These are phyloP conservation scores for Lysiphlebus fabarum DNA, from an alignment of 1,140 invertebrate species.

Conservation along the genomic window DNA sequence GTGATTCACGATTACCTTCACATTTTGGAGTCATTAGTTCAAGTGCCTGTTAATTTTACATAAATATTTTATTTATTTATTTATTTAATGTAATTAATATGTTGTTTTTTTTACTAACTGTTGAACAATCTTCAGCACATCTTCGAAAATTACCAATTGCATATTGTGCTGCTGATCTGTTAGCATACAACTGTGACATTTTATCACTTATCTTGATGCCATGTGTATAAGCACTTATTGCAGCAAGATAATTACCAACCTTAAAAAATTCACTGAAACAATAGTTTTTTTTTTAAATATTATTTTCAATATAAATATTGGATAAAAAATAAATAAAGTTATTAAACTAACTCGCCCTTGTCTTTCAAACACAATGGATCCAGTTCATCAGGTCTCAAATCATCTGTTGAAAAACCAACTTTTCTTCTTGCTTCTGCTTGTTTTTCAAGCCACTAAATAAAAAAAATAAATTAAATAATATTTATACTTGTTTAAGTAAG, in stretches of 20 bases:
- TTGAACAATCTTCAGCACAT: constrained; percentile 64
- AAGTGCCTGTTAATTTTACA: constrained; percentile 58
- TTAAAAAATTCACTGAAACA: constrained; percentile 66
- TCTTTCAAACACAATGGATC: constrained; percentile 79
- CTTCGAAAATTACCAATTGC: constrained; percentile 70
- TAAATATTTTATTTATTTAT: constrained; percentile 51
- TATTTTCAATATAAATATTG: constrained; percentile 13
- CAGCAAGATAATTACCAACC: constrained; percentile 71
- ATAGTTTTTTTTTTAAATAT: background rate
- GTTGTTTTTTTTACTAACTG: constrained; percentile 42
- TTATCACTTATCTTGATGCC: constrained; percentile 73
- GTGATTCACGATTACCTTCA: constrained; percentile 65
- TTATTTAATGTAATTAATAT: constrained; percentile 27
- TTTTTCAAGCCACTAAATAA: constrained; percentile 70
- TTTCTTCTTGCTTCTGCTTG: constrained; percentile 70
- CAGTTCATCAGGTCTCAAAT: constrained; percentile 76
- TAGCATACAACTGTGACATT: constrained; percentile 71
- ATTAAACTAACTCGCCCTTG: constrained; percentile 71
- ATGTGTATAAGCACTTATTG: constrained; percentile 76
- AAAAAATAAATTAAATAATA: constrained; percentile 11
- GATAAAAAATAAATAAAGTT: background rate
- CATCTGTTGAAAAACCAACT: constrained; percentile 70
- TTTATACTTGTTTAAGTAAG: background rate
- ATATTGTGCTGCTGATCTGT: constrained; percentile 74
- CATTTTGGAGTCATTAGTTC: constrained; percentile 71